These are phyloP conservation scores for Fringilla coelebs DNA, from an alignment of 2,797 vertebrate species.

Conservation along the genomic window DNA sequence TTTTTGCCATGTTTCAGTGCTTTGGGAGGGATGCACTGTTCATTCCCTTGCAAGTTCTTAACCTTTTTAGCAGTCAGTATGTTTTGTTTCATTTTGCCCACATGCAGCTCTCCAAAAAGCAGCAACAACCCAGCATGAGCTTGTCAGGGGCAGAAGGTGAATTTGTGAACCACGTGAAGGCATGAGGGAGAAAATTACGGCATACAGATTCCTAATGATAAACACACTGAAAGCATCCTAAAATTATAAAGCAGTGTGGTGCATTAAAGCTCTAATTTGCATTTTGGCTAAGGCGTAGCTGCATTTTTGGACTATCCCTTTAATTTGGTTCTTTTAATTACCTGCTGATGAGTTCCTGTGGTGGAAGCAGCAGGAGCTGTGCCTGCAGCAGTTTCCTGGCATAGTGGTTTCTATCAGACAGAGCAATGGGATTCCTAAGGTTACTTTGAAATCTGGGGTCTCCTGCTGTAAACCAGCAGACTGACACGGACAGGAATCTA, in stretches of 20 bases:
- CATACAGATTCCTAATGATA: conserved; percentile 1
- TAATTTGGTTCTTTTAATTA: conserved; percentile 57
- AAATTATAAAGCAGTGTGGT: conserved; percentile 44
- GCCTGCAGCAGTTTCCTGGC: conserved; percentile 20
- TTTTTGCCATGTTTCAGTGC: not conserved
- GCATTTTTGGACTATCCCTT: conserved; percentile 32
- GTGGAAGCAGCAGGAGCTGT: conserved; percentile 15
- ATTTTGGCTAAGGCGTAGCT: conserved; percentile 27
- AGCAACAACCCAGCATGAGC: not conserved
- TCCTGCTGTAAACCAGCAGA: conserved; percentile 5
- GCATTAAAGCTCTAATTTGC: conserved; percentile 29
- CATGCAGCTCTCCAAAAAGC: not conserved
- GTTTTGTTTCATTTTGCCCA: not conserved
- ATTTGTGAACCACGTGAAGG: not conserved
- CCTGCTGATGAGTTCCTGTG: not conserved
- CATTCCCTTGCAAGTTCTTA: not conserved
- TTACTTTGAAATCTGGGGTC: conserved; percentile 39
- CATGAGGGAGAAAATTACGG: not conserved
- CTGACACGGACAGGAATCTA: conserved; percentile 26
- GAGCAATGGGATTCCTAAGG: conserved; percentile 2
- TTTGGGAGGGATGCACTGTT: not conserved
- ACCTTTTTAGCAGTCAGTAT: not conserved
- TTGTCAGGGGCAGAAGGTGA: not conserved
- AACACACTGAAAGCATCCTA: not conserved
- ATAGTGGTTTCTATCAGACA: conserved; percentile 14